Evolutionary conservation across 2,797 vertebrate species (phyloP).

Genomic region (Amphiprion clarkii): DNA sequence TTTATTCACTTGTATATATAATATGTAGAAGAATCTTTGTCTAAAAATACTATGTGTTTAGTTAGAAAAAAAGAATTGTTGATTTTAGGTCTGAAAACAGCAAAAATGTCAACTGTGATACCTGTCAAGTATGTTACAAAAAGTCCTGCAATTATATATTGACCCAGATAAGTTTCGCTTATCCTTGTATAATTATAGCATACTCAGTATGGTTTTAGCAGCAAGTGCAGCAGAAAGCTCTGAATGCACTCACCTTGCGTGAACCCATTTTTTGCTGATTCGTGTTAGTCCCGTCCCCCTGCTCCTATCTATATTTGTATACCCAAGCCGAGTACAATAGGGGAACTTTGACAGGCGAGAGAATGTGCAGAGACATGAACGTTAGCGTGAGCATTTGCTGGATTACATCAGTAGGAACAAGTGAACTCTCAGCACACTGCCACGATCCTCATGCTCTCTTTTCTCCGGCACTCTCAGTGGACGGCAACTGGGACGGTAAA

Average conservation of each 20-base stretch:
- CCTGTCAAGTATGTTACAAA: no score
- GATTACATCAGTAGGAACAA: constrained; percentile 70
- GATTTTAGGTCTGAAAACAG: no score
- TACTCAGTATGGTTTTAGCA: neutral
- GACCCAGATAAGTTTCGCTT: neutral
- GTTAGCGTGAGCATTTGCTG: constrained; percentile 61
- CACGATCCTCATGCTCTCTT: constrained; percentile 42
- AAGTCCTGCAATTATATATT: no score
- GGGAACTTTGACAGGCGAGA: constrained; percentile 40
- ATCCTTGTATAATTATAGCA: neutral
- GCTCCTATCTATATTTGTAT: constrained; percentile 37
- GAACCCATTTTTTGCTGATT: constrained; percentile 36
- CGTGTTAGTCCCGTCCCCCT: constrained; percentile 28
- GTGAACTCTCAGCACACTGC: constrained; percentile 41
- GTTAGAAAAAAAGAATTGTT: no score
- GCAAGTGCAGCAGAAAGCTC: neutral
- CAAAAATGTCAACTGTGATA: no score
- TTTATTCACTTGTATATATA: no score
- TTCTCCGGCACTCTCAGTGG: constrained; percentile 38
- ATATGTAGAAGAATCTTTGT: no score
- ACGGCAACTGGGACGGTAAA: constrained; percentile 64
- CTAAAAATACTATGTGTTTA: no score
- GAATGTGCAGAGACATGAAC: constrained; percentile 48
- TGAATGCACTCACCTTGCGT: constrained; percentile 16
- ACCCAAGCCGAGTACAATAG: constrained; percentile 43